These are phyloP conservation scores for Odontothrips loti DNA, from an alignment of 2,888 invertebrate genomes.

Conservation along the genomic window DNA sequence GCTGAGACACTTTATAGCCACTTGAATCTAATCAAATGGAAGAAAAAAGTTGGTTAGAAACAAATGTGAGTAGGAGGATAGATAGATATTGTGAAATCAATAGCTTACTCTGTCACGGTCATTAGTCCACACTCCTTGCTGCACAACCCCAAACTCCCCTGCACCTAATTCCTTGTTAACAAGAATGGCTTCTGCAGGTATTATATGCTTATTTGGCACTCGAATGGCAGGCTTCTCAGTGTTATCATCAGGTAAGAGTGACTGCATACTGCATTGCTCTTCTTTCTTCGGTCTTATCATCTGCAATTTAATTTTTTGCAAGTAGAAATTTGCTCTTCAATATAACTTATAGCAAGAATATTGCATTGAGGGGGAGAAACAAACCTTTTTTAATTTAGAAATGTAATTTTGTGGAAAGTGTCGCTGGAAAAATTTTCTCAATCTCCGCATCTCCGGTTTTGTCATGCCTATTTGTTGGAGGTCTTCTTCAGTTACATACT, in stretches of 20 bases:
- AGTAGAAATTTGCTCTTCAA: constrained; percentile 5
- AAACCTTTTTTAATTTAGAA: constrained; percentile 81
- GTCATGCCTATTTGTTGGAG: constrained; percentile 87
- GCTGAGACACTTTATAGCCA: constrained; percentile 94
- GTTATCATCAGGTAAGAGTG: constrained; percentile 39
- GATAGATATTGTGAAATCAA: not conserved
- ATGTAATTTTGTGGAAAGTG: constrained; percentile 91
- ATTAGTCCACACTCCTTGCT: constrained; percentile 96
- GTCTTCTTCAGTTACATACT: constrained; percentile 92
- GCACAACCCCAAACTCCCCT: constrained; percentile 97
- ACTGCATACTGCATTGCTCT: constrained; percentile 41
- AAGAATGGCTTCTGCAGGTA: constrained; percentile 81
- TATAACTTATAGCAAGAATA: constrained; percentile 31
- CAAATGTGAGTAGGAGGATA: not conserved
- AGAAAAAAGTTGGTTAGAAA: constrained; percentile 22
- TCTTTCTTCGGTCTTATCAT: constrained; percentile 46
- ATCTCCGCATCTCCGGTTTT: constrained; percentile 88
- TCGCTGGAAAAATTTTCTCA: constrained; percentile 90
- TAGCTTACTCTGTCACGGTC: constrained; percentile 77
- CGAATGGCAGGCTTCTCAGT: constrained; percentile 49
- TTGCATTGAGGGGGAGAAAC: not conserved
- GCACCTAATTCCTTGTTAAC: constrained; percentile 92
- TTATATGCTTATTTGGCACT: constrained; percentile 81
- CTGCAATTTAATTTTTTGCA: constrained; percentile 39
- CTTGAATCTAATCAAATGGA: constrained; percentile 66